Evolutionary conservation across 2,888 invertebrate genomes (phyloP).

Genomic region (Yponomeuta cagnagella): DNA sequence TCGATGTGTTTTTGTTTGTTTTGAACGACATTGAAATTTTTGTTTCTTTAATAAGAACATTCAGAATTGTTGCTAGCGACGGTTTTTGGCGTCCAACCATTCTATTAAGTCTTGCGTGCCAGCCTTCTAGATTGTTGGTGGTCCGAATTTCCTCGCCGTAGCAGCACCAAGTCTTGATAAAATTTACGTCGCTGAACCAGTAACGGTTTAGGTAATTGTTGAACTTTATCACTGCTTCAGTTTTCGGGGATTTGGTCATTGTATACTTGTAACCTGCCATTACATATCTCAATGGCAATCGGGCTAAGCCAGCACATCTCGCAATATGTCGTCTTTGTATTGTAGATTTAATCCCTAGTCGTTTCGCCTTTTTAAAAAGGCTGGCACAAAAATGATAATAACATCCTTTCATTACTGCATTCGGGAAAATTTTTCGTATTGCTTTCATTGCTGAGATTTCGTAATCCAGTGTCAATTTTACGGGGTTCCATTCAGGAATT

Average conservation of each 20-base stretch:
- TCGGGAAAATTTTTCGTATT: slow-evolving; percentile 11
- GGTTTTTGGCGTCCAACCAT: slow-evolving; percentile 18
- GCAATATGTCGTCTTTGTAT: slow-evolving; percentile 19
- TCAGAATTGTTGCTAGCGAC: slow-evolving; percentile 16
- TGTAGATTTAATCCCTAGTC: slow-evolving; percentile 18
- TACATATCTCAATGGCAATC: slow-evolving; percentile 19
- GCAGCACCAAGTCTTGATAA: slow-evolving; percentile 19
- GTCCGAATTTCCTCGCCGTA: slow-evolving; percentile 17
- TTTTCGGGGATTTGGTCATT: slow-evolving; percentile 18
- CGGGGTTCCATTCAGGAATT: slow-evolving; percentile 15
- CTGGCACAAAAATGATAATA: slow-evolving; percentile 18
- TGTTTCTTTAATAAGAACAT: slow-evolving; percentile 17
- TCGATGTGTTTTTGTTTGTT: slow-evolving; percentile 15
- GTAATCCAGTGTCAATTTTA: slow-evolving; percentile 14
- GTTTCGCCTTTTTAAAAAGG: slow-evolving; percentile 19
- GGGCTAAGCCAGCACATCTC: slow-evolving; percentile 21
- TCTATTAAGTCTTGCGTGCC: slow-evolving; percentile 20
- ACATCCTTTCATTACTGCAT: slow-evolving; percentile 12
- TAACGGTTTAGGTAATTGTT: slow-evolving; percentile 16
- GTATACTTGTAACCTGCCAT: slow-evolving; percentile 19
- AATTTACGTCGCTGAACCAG: slow-evolving; percentile 16
- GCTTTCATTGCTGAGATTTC: slow-evolving; percentile 16
- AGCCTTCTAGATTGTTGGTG: slow-evolving; percentile 20
- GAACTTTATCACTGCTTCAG: slow-evolving; percentile 12
- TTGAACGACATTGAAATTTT: slow-evolving; percentile 14